These are phyloP conservation scores for Hippoglossus stenolepis DNA, from an alignment of 2,113 vertebrate genomes.

Conservation along the genomic window DNA sequence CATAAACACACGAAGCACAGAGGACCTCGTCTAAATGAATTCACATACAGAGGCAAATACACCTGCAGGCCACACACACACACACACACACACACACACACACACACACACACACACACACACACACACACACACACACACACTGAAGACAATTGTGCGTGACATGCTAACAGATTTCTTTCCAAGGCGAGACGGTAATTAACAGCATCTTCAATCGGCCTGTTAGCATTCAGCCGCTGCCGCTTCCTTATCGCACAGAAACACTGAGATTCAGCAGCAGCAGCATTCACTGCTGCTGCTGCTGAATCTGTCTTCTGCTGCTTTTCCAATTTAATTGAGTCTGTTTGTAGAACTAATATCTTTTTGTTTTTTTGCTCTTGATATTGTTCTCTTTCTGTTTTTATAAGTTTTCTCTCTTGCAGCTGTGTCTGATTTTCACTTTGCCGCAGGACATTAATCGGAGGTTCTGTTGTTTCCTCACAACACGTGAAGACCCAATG, in stretches of 20 bases:
- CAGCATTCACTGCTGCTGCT: no score
- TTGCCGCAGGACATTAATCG: not conserved
- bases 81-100: not conserved
- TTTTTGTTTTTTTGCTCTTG: constrained; percentile 6
- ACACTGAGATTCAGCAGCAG: constrained; percentile 54
- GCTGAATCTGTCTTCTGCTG: no score
- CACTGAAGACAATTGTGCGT: constrained; percentile 20
- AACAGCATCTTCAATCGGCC: constrained; percentile 53
- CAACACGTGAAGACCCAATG: no score
- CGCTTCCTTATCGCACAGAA: constrained; percentile 50
- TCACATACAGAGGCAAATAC: no score
- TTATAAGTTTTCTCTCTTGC: no score
- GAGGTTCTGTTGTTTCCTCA: not conserved
- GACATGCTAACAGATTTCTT: constrained; percentile 44
- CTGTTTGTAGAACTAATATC: not conserved
- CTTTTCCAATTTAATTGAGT: no score
- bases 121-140: constrained; percentile 11
- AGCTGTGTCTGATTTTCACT: not conserved
- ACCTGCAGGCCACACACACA: not conserved
- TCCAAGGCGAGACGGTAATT: constrained; percentile 54
- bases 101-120: constrained; percentile 10
- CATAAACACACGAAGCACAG: no score
- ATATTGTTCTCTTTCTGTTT: not conserved
- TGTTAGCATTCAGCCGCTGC: constrained; percentile 49
- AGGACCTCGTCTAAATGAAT: no score